A percentile compares a stretch with the other conserved stretches of the same genome.
phyloP scores from a whole-genome alignment of 2,888 invertebrate species.

The Pristionchus exspectatus region DNA sequence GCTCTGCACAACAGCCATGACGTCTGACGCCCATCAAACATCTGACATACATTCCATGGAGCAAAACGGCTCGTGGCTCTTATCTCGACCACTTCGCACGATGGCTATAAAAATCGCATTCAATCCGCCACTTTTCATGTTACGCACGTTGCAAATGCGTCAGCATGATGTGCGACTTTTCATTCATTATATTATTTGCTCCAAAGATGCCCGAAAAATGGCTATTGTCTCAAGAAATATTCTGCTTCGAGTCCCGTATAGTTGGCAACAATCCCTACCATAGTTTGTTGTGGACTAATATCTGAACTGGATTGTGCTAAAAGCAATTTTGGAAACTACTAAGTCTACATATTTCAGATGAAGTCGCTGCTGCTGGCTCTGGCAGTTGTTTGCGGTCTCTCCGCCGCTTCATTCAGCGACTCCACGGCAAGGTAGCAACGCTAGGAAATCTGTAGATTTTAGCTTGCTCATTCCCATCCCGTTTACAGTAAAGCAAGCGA shows the following conservation, averaged over 20 bases:
- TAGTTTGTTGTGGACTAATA: too few species aligned
- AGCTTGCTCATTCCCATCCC: too few species aligned
- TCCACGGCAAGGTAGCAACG: not conserved
- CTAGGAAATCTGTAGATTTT: too few species aligned
- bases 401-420: not conserved
- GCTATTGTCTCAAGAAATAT: too few species aligned
- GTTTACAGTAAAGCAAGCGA: too few species aligned
- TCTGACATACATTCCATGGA: not conserved
- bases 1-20: not conserved
- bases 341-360: conserved; percentile 42
- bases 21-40: not conserved
- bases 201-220: too few species aligned
- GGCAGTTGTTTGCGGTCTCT: not conserved
- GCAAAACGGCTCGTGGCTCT: not conserved
- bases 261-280: too few species aligned
- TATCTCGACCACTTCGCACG: not conserved
- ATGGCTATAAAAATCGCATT: not conserved
- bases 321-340: too few species aligned
- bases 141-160: not conserved
- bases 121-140: not conserved
- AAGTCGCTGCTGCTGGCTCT: not conserved
- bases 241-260: not conserved
- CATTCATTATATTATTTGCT: too few species aligned
- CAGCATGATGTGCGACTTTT: too few species aligned
- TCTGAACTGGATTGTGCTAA: too few species aligned